Conservation (phyloP, 2,888 invertebrate genomes). For the Blastobasis lacticolella region DNA sequence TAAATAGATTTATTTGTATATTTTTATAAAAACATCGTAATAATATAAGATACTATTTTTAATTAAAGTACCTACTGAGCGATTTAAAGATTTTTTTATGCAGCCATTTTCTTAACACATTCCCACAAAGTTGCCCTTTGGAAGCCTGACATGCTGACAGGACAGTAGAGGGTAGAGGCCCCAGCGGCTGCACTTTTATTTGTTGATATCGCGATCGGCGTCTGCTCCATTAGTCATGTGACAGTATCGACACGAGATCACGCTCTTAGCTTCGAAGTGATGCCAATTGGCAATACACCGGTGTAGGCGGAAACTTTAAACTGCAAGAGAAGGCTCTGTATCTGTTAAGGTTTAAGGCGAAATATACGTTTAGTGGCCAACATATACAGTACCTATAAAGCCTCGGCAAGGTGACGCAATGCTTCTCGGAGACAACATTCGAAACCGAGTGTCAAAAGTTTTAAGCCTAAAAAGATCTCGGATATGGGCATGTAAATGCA, state of each 20-base stretch:
- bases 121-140: too few species aligned
- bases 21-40: too few species aligned
- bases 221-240: slow-evolving; percentile 73
- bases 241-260: slow-evolving; percentile 70
- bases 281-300: slow-evolving; percentile 20
- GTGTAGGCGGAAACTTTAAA: too few species aligned
- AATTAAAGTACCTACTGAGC: neutral
- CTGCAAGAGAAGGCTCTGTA: too few species aligned
- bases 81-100: neutral
- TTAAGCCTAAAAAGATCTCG: too few species aligned
- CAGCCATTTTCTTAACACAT: neutral
- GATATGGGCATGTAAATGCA: neutral
- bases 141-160: too few species aligned
- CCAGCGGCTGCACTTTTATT: slow-evolving; percentile 52
- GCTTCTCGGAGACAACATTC: slow-evolving; percentile 26
- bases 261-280: slow-evolving; percentile 33
- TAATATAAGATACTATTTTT: too few species aligned
- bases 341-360: too few species aligned
- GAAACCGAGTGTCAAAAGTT: too few species aligned
- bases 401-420: slow-evolving; percentile 24
- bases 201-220: slow-evolving; percentile 70
- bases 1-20: too few species aligned
- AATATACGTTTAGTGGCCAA: too few species aligned
- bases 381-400: neutral
- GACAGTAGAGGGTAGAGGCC: too few species aligned